Percentiles rank a stretch among this genome's conserved stretches.
Evolutionary conservation across 2,113 vertebrate genomes (phyloP).

Genomic region (Tiliqua scincoides): DNA sequence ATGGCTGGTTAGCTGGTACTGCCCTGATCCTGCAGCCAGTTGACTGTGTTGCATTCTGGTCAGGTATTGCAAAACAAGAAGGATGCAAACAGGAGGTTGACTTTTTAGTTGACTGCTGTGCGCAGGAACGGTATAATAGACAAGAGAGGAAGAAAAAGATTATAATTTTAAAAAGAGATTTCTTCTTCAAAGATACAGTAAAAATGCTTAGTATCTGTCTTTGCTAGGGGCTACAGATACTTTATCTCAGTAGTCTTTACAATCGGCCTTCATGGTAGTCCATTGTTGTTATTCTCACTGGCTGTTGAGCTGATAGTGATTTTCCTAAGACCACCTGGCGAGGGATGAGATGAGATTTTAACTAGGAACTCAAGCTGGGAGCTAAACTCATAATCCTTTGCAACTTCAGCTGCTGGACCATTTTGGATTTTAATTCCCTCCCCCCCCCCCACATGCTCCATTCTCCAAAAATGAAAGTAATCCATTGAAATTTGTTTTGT

Average conservation of each 20-base stretch:
- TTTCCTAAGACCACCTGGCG: neutral
- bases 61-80: too few relatives aligned
- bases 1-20: too few relatives aligned
- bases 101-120: too few relatives aligned
- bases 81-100: too few relatives aligned
- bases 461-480: neutral
- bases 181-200: too few relatives aligned
- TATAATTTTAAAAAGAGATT: too few relatives aligned
- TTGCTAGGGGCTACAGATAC: neutral
- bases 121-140: too few relatives aligned
- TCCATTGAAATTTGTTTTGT: neutral
- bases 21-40: too few relatives aligned
- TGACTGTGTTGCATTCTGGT: too few relatives aligned
- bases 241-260: neutral
- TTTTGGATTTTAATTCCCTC: neutral
- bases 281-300: neutral
- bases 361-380: neutral
- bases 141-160: too few relatives aligned
- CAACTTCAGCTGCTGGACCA: neutral
- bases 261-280: neutral
- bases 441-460: neutral
- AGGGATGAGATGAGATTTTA: neutral
- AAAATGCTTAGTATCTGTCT: too few relatives aligned
- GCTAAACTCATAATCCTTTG: neutral
- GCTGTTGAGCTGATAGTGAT: too few relatives aligned